Conservation (phyloP, 2,888 invertebrate genomes). For the Ariolimax columbianus region DNA sequence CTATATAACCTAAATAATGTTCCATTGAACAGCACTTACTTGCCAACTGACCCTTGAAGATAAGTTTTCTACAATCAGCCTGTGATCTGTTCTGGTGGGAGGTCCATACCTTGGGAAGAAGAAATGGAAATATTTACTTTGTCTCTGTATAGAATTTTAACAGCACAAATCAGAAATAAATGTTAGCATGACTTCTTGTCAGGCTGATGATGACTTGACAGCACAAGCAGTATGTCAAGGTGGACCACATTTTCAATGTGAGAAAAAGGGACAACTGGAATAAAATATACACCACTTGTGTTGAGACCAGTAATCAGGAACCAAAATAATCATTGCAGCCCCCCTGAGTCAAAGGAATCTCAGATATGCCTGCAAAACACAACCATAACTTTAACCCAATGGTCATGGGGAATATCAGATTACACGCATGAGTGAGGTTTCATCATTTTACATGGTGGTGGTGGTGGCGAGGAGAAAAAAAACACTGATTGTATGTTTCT, state of each 20-base stretch:
- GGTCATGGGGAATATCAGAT: not conserved
- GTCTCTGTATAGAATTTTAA: not conserved
- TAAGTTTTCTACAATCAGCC: constrained; percentile 97
- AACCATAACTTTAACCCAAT: constrained; percentile 9
- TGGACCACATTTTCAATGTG: too few relatives aligned
- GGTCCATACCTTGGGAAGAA: constrained; percentile 89
- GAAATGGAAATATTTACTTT: too few relatives aligned
- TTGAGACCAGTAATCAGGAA: constrained; percentile 32
- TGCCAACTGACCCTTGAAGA: constrained; percentile 99
- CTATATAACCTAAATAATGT: not conserved
- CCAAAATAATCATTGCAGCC: constrained; percentile 6
- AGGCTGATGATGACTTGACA: too few relatives aligned
- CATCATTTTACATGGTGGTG: constrained; percentile 30
- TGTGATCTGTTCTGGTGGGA: constrained; percentile 95
- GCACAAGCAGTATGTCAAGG: too few relatives aligned
- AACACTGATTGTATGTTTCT: too few relatives aligned
- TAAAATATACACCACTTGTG: too few relatives aligned
- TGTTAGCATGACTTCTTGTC: not conserved
- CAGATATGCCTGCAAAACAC: not conserved
- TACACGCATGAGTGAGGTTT: constrained; percentile 31
- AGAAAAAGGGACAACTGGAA: too few relatives aligned
- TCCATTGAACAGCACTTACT: constrained; percentile 83
- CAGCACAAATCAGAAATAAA: not conserved
- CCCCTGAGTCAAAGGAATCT: not conserved
- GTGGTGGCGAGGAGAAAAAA: too few relatives aligned